These are phyloP conservation scores for Xerus rutilus DNA, from an alignment of 2,797 vertebrate genomes.

Conservation along the genomic window DNA sequence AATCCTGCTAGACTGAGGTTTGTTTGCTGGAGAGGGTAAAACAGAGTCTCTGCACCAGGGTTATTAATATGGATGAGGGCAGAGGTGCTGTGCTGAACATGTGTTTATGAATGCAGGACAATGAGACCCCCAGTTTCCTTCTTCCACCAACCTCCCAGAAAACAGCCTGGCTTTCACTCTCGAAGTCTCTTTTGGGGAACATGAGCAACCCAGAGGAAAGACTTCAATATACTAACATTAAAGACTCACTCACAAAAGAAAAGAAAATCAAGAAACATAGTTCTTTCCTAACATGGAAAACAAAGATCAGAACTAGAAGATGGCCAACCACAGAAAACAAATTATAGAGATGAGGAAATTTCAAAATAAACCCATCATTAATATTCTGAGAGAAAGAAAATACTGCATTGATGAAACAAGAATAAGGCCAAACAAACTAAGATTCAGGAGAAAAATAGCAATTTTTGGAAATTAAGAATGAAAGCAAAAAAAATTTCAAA, in stretches of 20 bases:
- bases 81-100: background rate
- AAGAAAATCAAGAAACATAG: background rate
- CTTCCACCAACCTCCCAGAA: background rate
- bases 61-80: conserved; percentile 14
- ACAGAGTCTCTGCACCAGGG: background rate
- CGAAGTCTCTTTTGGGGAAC: background rate
- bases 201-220: background rate
- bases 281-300: background rate
- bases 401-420: background rate
- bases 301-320: background rate
- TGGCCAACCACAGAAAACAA: background rate
- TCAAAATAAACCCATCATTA: background rate
- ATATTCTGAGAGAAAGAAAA: background rate
- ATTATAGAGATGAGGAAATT: background rate
- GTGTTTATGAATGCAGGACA: background rate
- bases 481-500: conserved; percentile 34
- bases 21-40: conserved; percentile 38
- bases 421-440: background rate
- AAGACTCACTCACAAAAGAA: background rate
- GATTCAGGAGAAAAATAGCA: background rate
- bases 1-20: background rate
- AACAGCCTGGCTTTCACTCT: background rate
- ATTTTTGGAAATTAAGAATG: conserved; percentile 31
- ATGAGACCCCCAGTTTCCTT: background rate
- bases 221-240: background rate